phyloP scores from a whole-genome alignment of 2,888 invertebrate genomes.

The Troilus luridus region DNA sequence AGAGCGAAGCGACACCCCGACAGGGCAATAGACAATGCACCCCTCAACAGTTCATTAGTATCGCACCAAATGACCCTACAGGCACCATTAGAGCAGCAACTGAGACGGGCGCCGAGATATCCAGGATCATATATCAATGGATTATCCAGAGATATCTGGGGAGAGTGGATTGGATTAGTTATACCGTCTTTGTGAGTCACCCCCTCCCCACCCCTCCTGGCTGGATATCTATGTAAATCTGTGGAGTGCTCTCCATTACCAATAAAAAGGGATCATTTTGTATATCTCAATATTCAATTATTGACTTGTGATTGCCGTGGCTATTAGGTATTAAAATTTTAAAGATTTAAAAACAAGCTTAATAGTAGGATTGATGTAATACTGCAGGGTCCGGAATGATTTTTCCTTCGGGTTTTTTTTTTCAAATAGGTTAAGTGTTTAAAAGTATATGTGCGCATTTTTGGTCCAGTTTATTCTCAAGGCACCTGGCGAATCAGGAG shows the following conservation, averaged over 20 bases:
- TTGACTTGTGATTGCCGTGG: too few relatives aligned
- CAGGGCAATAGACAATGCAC: constrained; percentile 15
- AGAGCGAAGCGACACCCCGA: background rate
- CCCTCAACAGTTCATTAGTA: constrained; percentile 44
- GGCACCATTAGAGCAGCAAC: constrained; percentile 13
- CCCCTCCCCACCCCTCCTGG: background rate
- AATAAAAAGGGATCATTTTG: background rate
- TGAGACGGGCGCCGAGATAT: constrained; percentile 38
- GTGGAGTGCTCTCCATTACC: background rate
- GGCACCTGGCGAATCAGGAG: too few relatives aligned
- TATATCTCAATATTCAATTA: too few relatives aligned
- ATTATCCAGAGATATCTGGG: background rate
- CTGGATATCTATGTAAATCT: background rate
- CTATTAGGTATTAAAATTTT: too few relatives aligned
- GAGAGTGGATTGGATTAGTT: constrained; percentile 32
- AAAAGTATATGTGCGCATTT: too few relatives aligned
- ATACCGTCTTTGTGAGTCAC: constrained; percentile 14
- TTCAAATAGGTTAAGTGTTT: too few relatives aligned
- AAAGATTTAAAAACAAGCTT: too few relatives aligned
- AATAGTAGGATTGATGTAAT: too few relatives aligned
- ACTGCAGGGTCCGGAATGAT: too few relatives aligned
- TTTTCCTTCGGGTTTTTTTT: too few relatives aligned
- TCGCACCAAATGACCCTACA: background rate
- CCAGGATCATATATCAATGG: constrained; percentile 29
- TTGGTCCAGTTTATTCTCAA: too few relatives aligned